A percentile compares a stretch with the other conserved stretches of the same genome.
phyloP scores from a whole-genome alignment of 1,140 invertebrate genomes.

The Bombus fervidus region DNA sequence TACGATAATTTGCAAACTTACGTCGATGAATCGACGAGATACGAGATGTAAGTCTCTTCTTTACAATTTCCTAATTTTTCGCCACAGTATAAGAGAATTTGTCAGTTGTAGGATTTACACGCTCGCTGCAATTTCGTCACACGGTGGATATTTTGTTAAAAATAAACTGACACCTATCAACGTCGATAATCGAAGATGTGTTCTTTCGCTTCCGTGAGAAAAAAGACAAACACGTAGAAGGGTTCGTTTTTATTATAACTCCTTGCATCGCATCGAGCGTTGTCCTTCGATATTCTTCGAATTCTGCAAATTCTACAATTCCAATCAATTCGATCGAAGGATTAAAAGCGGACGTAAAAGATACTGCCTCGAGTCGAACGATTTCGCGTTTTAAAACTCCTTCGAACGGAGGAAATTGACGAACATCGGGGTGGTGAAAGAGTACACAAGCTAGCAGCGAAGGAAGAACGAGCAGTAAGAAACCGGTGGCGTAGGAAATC shows the following conservation, averaged over 20 bases:
- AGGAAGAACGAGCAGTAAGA: constrained; percentile 38
- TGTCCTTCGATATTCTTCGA: not conserved
- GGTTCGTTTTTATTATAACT: too few species aligned
- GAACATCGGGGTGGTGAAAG: not conserved
- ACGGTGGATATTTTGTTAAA: too few species aligned
- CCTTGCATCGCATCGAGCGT: too few species aligned
- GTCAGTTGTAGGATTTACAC: too few species aligned
- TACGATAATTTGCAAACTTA: not conserved
- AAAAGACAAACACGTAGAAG: too few species aligned
- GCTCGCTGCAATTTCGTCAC: too few species aligned
- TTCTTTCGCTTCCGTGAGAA: too few species aligned
- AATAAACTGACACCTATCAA: too few species aligned
- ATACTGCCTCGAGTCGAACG: not conserved
- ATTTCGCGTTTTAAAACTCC: not conserved
- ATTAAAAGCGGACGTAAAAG: not conserved
- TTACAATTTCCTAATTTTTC: not conserved
- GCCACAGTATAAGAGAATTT: too few species aligned
- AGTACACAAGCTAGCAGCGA: not conserved
- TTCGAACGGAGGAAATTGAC: not conserved
- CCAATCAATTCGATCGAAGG: not conserved
- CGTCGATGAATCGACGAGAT: not conserved
- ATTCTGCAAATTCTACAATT: not conserved
- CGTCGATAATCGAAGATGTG: too few species aligned
- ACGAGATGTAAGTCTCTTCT: too few species aligned
- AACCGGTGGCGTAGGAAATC: constrained; percentile 68